Base-by-base conservation (phyloP, 2,888 invertebrate species). In the Dolichopus griseipennis region DNA sequence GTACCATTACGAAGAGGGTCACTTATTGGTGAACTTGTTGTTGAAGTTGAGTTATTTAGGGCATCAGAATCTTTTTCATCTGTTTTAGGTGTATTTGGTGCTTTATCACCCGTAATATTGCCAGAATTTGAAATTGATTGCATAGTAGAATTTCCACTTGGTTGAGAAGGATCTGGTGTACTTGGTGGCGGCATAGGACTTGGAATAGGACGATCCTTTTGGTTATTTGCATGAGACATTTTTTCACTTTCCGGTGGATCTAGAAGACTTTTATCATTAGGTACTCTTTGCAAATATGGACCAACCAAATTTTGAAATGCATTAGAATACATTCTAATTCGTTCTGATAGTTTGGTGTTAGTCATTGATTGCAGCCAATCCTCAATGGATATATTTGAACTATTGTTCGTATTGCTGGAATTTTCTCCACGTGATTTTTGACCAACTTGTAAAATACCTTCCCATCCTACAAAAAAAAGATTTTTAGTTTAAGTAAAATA, bases 321-420 rank as follows among this genome's bases (percentile, higher is more conserved):
- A 80, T 91, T 88, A 64, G 95, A 93, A 83, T 97, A 97, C 64
- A 95, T 85, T 75, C 91, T 89, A 75, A 97, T 84, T 82, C 93
- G 90, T 74, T 90, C 90, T 22, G 92, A 91, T 63, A 92, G 84
- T 69, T 90, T 87, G 68, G 90, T 90, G 75, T 92, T 90, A 4
- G 92, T 93, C 67, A 95, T 83, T 67, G 89, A 84, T 71, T 89
- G 90, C 76, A 95, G 91, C 96, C 96, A 97, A 64, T 95, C 95
- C 76, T 95, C 95, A 6, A 90, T 84, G 12, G 89, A 88, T 70
- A 88, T 83, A 27, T 63, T 63, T 20, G 20, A 10, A 15, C 5
- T 63, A 27, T 18, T 65, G 27, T 22, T 65, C 21, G 20, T n/a
- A 52, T 20, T 41, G 10, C 20, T 41, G 15, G 6, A 34, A 61